Conservation (phyloP, 30 jellyfish, hydroid and myxozoan genomes). For the Cassiopea andromeda region DNA sequence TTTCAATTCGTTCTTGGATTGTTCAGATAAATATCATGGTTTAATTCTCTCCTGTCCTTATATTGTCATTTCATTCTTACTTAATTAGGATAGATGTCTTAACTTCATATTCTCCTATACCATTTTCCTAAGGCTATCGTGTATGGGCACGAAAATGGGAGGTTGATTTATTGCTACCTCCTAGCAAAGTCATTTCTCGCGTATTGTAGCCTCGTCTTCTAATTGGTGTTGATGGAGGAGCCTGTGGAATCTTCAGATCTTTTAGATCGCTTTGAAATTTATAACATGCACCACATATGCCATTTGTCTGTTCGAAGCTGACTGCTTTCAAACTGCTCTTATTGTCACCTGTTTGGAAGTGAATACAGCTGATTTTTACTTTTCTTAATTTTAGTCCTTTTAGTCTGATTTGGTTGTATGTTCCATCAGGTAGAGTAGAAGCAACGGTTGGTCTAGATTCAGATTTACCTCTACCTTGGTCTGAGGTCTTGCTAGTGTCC, state of each 20-base stretch:
- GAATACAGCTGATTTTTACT: slow-evolving; percentile 14
- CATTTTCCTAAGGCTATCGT: neutral
- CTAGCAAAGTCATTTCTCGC: neutral
- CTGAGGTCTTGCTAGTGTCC: neutral
- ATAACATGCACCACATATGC: neutral
- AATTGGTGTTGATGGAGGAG: slow-evolving; percentile 60
- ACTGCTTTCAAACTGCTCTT: neutral
- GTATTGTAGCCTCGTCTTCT: neutral
- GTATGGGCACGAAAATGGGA: neutral
- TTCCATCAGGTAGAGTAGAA: neutral
- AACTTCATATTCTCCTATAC: too few species aligned
- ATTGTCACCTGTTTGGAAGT: neutral
- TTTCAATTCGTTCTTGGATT: too few species aligned
- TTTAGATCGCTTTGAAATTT: neutral
- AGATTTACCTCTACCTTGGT: neutral
- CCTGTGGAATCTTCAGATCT: slow-evolving; percentile 20
- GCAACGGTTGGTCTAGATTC: neutral
- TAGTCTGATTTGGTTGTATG: neutral
- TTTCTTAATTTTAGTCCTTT: neutral
- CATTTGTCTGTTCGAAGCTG: neutral
- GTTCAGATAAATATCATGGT: too few species aligned
- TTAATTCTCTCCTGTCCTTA: too few species aligned
- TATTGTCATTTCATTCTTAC: too few species aligned
- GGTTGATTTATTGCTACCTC: neutral
- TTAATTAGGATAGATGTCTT: too few species aligned